phyloP scores from a whole-genome alignment of 37 sponge, comb jelly and placozoan species.

The Ianthella basta region DNA sequence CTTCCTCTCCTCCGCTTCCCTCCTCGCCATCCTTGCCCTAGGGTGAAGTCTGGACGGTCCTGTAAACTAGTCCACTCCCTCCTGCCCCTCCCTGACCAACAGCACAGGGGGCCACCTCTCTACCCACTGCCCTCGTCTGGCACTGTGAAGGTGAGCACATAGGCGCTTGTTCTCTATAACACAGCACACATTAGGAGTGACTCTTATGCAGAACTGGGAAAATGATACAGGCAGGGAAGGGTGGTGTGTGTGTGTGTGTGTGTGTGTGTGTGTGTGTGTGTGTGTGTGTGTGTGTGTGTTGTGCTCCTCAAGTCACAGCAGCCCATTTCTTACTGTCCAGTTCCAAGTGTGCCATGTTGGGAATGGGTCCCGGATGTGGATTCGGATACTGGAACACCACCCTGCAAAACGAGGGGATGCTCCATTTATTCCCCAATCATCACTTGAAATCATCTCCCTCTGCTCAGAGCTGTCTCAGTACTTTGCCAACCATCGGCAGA shows the following conservation, averaged over 20 bases:
- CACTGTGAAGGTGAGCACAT: not conserved
- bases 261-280: conserved; percentile 8
- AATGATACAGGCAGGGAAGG: too few relatives aligned
- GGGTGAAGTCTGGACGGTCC: not conserved
- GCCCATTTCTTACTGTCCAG: not conserved
- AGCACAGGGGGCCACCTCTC: not conserved
- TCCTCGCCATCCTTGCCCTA: not conserved
- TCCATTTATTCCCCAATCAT: conserved; percentile 15
- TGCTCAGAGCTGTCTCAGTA: not conserved
- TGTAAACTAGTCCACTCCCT: not conserved
- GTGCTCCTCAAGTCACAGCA: too few relatives aligned
- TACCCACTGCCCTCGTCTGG: not conserved
- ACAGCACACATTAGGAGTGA: too few relatives aligned
- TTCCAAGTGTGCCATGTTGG: conserved; percentile 26
- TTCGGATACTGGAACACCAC: conserved; percentile 61
- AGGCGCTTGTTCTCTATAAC: too few relatives aligned
- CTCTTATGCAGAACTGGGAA: too few relatives aligned
- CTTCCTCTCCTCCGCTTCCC: not conserved
- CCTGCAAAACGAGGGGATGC: conserved; percentile 49
- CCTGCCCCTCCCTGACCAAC: too few relatives aligned
- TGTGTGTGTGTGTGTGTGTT: not conserved
- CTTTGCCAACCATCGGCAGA: not conserved
- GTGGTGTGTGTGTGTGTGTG: conserved; percentile 18
- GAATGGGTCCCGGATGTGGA: conserved; percentile 60
- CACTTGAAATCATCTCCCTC: not conserved